These are phyloP conservation scores for Linyphia triangularis DNA, from an alignment of 2,888 invertebrate genomes.

Conservation along the genomic window DNA sequence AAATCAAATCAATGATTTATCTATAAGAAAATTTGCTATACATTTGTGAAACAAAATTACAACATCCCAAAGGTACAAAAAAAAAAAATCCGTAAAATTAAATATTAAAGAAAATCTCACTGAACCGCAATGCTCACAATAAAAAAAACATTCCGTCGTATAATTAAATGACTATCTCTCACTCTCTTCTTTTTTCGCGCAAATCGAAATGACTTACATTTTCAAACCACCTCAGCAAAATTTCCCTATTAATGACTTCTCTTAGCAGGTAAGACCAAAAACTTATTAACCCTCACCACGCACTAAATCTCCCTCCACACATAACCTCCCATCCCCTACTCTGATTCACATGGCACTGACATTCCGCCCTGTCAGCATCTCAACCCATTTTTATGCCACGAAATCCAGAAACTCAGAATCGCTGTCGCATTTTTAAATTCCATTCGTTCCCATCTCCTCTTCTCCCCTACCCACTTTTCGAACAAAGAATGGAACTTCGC, in stretches of 20 bases:
- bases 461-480: background rate
- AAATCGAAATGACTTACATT: background rate
- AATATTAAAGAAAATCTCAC: background rate
- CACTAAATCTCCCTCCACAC: background rate
- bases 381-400: constrained; percentile 15
- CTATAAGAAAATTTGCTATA: no score
- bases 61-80: no score
- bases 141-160: background rate
- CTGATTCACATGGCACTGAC: background rate
- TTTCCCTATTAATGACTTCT: background rate
- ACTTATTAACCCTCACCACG: background rate
- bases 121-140: background rate
- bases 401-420: constrained; percentile 8
- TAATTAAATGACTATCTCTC: no score
- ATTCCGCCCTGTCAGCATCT: background rate
- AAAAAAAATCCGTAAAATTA: no score
- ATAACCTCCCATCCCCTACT: background rate
- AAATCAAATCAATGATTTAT: no score
- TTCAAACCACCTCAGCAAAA: background rate
- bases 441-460: background rate
- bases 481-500: constrained; percentile 29
- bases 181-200: background rate
- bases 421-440: constrained; percentile 62
- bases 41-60: no score
- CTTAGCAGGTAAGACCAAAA: background rate